Evolutionary conservation across 1,140 invertebrate genomes (phyloP).

Genomic region (Drosophila saltans): DNA sequence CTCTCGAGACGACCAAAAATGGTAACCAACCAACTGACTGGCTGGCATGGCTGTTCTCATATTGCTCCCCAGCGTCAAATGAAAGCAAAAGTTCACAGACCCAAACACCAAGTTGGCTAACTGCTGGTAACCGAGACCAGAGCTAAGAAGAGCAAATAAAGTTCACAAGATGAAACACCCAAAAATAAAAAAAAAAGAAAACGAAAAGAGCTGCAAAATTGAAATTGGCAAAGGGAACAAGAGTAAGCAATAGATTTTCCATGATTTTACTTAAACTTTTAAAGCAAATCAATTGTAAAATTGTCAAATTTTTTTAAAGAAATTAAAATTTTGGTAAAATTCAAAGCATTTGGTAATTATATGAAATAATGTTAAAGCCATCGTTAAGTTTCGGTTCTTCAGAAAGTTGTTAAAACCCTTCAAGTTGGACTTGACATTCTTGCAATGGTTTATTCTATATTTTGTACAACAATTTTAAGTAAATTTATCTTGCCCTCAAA

Average conservation of each 20-base stretch:
- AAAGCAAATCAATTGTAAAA: not conserved
- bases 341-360: too few relatives aligned
- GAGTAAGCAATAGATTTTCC: not conserved
- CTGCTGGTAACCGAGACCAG: conserved; percentile 12
- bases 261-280: conserved; percentile 1
- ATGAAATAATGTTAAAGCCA: too few relatives aligned
- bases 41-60: conserved; percentile 52
- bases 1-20: conserved; percentile 45
- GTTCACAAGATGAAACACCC: conserved; percentile 31
- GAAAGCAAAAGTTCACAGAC: conserved; percentile 70
- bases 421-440: too few relatives aligned
- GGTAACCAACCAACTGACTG: conserved; percentile 46
- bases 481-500: too few relatives aligned
- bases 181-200: conserved; percentile 3
- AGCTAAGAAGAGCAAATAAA: conserved; percentile 45
- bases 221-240: not conserved
- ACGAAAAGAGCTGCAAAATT: not conserved
- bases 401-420: too few relatives aligned
- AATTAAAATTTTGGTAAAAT: too few relatives aligned
- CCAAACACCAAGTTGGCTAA: conserved; percentile 16
- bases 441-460: too few relatives aligned
- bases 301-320: not conserved
- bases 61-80: conserved; percentile 71
- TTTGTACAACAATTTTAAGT: too few relatives aligned
- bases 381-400: too few relatives aligned